Conservation (phyloP, 2,113 vertebrate species). For the Cyanoderma ruficeps region DNA sequence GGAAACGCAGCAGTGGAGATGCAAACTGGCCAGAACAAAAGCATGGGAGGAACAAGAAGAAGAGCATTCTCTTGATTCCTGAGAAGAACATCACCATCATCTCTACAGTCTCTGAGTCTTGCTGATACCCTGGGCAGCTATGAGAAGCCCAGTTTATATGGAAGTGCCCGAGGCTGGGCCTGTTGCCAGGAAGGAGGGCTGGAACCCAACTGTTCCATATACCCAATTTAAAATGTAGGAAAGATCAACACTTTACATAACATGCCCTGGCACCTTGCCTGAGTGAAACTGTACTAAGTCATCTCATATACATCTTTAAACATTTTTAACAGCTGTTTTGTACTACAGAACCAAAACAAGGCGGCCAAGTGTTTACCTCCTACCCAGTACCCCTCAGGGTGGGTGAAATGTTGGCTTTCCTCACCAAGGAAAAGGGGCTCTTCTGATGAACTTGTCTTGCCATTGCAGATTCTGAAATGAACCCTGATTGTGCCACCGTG, state of each 20-base stretch:
- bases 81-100: neutral
- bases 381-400: neutral
- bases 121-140: neutral
- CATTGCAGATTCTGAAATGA: neutral
- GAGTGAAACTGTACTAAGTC: neutral
- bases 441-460: neutral
- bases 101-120: neutral
- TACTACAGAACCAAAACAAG: neutral
- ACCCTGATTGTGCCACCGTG: neutral
- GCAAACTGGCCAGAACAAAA: neutral
- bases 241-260: constrained; percentile 58
- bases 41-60: neutral
- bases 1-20: constrained; percentile 61
- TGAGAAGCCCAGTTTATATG: neutral
- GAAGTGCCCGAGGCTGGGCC: neutral
- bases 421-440: neutral
- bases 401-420: neutral
- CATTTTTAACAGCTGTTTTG: neutral
- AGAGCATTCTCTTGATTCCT: neutral
- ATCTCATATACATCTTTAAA: neutral
- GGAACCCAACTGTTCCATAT: neutral
- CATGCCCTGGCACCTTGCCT: neutral
- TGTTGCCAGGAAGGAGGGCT: constrained; percentile 33
- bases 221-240: constrained; percentile 20
- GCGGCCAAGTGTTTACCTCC: neutral